Evolutionary conservation across 2,888 invertebrate species (phyloP), one percentile per base, ranked within the genome.

Genomic region (Desoria tigrina): DNA sequence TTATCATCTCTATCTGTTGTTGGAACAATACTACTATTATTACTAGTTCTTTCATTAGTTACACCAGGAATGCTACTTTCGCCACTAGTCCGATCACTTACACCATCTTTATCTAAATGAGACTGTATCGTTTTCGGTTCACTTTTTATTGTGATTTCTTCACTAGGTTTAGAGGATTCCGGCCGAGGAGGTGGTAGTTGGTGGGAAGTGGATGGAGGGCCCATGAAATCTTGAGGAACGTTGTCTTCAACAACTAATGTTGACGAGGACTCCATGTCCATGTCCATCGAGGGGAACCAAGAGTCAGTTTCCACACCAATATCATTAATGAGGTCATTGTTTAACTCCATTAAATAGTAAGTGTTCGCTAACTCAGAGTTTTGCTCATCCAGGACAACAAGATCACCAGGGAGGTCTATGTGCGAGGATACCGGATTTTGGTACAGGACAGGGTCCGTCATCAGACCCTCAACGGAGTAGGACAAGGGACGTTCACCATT

Each of bases 1-100:
- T 73, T 73, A 66, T 73, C 66, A 65, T 73, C 73, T 61, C 71
- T 73, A 66, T 73, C 73, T 49, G 69, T 32, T 32, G 4, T 32
- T 32, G 4, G 32, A 32, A 32, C 32, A 32, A 7, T 32, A 32
- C 32, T 32, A 32, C 32, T 32, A 32, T 11, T 32, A 32, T 11
- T 32, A 11, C 32, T 32, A 32, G 32, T 32, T 11, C 32, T 32
- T 11, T 32, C 32, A 32, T 32, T 32, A 4, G 32, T 7, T 32
- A 32, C 32, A 32, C 4, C 32, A 32, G n/a, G n/a, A n/a, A n/a
- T n/a, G n/a, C 32, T 32, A 32, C 32, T 32, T 32, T 32, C 32
- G 4, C 32, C 32, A 32, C 32, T 32, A 32, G 32, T 32, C 32
- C 32, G 32, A 32, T 32, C 32, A 32, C 32, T 32, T 32, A 32